Percentiles rank a stretch among this genome's conserved stretches.
phyloP scores from a whole-genome alignment of 1,140 invertebrate species.

The Drosophila baimaii region DNA sequence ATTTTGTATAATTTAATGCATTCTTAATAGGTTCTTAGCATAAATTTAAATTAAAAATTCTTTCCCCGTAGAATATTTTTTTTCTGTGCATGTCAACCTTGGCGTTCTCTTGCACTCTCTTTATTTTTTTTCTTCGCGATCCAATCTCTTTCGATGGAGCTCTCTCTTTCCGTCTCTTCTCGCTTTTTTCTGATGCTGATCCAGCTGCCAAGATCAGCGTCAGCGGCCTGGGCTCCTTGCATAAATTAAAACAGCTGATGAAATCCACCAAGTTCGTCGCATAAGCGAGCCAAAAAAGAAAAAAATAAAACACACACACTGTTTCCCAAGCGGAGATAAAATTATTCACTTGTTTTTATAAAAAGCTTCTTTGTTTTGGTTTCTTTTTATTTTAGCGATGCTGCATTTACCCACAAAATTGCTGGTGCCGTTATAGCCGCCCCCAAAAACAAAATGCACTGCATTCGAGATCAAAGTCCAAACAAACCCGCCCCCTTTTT shows the following conservation, averaged over 20 bases:
- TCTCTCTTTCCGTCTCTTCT: background rate
- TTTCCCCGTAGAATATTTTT: background rate
- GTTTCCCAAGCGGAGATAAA: slow-evolving; percentile 45
- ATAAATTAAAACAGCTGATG: slow-evolving; percentile 83
- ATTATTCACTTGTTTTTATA: slow-evolving; percentile 75
- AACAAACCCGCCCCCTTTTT: slow-evolving; percentile 20
- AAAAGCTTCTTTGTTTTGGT: slow-evolving; percentile 40
- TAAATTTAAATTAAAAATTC: background rate
- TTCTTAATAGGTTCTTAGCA: background rate
- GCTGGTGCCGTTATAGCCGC: slow-evolving; percentile 58
- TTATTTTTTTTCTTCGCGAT: slow-evolving; percentile 9
- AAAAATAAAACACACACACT: slow-evolving; percentile 29
- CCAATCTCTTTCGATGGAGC: slow-evolving; percentile 7
- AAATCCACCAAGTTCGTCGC: slow-evolving; percentile 68
- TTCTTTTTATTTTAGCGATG: slow-evolving; percentile 18
- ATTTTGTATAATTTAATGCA: background rate
- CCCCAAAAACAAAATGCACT: slow-evolving; percentile 51
- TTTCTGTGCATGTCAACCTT: slow-evolving; percentile 48
- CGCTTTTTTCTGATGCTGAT: slow-evolving; percentile 41
- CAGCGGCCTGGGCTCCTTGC: slow-evolving; percentile 53
- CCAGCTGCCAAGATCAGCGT: slow-evolving; percentile 39
- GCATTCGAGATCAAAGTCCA: slow-evolving; percentile 57
- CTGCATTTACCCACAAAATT: slow-evolving; percentile 28
- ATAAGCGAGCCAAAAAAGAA: slow-evolving; percentile 63
- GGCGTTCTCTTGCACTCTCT: slow-evolving; percentile 28